Evolutionary conservation across 1,140 invertebrate genomes (phyloP), one percentile per base, ranked within the genome.

Genomic region (Eurosta solidaginis): DNA sequence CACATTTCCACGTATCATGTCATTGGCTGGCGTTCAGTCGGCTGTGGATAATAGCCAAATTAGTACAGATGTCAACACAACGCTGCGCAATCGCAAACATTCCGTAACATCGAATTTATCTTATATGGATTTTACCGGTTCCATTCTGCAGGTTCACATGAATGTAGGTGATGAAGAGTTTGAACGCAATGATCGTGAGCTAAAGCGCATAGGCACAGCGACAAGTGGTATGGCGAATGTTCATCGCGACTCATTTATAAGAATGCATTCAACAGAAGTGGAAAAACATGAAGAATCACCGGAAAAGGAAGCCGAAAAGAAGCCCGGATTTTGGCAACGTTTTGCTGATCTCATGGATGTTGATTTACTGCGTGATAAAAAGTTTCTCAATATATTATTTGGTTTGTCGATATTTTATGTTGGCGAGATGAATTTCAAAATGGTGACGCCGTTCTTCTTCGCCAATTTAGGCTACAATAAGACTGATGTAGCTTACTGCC

Each of bases 381-480:
- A 91, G 22, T 94, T 93, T 83, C 89, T 94, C 78, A 93, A 93
- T 84, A 89, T 94, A 77, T 88, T 93, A 63, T 90, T 93, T 63
- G 93, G 93, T 1, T 87, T 93, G 20, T 93, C 92, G 44, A 89
- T 93, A 7, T 93, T 92, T 88, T 93, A 93, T 85, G 92, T 93
- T 22, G 92, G 93, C 12, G 93, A 94, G 81, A 89, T 93, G 79
- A 93, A 94, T 82, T 94, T 93, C 83, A 93, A 93, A 85, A 91
- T 93, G 90, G 91, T 94, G 63, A 93, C 91, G 45, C 93, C 93
- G 14, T 94, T 94, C 83, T 94, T 94, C 82, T 91, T 94, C 76
- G 89, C 89, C 68, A 90, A 89, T 82, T 88, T 93, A 78, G 92
- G 92, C 78, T 92, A 92, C 83, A 88, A 89, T 63, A 92, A 91